Conservation (phyloP, 2,888 invertebrate genomes). For the Pollenia amentaria region DNA sequence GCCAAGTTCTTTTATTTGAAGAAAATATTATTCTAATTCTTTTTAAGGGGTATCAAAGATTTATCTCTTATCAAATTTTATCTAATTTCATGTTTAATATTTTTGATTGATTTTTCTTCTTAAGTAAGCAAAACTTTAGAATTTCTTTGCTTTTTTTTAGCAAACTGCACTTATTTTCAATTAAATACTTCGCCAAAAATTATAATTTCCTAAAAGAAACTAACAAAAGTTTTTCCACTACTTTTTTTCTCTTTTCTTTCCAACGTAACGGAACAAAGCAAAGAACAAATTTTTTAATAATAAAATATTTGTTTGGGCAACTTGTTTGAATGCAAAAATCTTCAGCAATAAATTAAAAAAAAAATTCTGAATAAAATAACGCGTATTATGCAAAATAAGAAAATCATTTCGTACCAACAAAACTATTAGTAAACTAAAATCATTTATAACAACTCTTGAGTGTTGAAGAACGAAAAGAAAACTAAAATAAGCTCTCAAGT, state of each 20-base stretch:
- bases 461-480: not conserved
- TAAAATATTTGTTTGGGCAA: slow-evolving; percentile 58
- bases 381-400: slow-evolving; percentile 55
- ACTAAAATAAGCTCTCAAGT: slow-evolving; percentile 33
- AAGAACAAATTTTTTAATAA: slow-evolving; percentile 47
- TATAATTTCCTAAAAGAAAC: slow-evolving; percentile 22
- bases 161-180: slow-evolving; percentile 11
- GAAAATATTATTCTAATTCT: too few species aligned
- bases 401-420: slow-evolving; percentile 65
- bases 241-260: not conserved
- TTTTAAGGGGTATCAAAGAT: too few species aligned
- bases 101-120: slow-evolving; percentile 11
- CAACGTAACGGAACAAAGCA: slow-evolving; percentile 11
- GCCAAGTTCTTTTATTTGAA: too few species aligned
- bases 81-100: not conserved
- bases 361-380: slow-evolving; percentile 16
- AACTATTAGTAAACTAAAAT: slow-evolving; percentile 72
- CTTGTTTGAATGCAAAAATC: slow-evolving; percentile 65
- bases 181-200: slow-evolving; percentile 43
- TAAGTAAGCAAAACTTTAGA: not conserved
- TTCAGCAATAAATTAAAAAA: slow-evolving; percentile 49
- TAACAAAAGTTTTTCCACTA: slow-evolving; percentile 26
- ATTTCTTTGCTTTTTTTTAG: not conserved
- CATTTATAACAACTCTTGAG: slow-evolving; percentile 66
- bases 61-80: too few species aligned